A percentile compares a stretch with the other conserved stretches of the same genome.
phyloP scores from a whole-genome alignment of 2,797 vertebrate species.

The Tolypeutes matacus region DNA sequence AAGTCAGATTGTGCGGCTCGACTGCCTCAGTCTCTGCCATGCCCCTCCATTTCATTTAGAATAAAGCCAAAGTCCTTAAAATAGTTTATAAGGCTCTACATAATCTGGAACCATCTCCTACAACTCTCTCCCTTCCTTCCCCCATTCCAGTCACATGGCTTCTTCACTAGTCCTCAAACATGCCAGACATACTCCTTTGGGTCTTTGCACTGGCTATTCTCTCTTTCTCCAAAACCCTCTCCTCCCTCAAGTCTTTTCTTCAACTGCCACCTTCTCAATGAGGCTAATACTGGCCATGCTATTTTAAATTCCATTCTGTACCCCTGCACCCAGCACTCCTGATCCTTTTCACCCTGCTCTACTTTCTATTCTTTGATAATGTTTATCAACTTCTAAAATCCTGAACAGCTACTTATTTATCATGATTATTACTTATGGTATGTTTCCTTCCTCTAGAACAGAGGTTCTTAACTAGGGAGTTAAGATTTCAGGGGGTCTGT shows the following conservation, averaged over 20 bases:
- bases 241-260: slow-evolving; percentile 53
- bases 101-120: background rate
- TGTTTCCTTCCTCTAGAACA: slow-evolving; percentile 47
- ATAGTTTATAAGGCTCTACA: background rate
- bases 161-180: slow-evolving; percentile 10
- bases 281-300: background rate
- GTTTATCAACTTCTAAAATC: slow-evolving; percentile 23
- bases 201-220: slow-evolving; percentile 23
- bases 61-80: slow-evolving; percentile 45
- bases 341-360: slow-evolving; percentile 10
- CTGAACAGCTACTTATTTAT: background rate
- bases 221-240: slow-evolving; percentile 1
- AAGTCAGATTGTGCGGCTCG: background rate
- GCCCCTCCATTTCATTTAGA: slow-evolving; percentile 4
- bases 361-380: slow-evolving; percentile 49
- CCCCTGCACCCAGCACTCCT: background rate
- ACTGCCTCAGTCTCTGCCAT: background rate
- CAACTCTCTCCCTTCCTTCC: background rate
- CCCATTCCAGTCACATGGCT: background rate
- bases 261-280: slow-evolving; percentile 22
- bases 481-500: no score
- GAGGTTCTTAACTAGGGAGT: no score
- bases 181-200: background rate
- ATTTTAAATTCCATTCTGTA: slow-evolving; percentile 32
- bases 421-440: background rate